phyloP scores from a whole-genome alignment of 2,797 vertebrate species.

The Cyprinodon diabolis region DNA sequence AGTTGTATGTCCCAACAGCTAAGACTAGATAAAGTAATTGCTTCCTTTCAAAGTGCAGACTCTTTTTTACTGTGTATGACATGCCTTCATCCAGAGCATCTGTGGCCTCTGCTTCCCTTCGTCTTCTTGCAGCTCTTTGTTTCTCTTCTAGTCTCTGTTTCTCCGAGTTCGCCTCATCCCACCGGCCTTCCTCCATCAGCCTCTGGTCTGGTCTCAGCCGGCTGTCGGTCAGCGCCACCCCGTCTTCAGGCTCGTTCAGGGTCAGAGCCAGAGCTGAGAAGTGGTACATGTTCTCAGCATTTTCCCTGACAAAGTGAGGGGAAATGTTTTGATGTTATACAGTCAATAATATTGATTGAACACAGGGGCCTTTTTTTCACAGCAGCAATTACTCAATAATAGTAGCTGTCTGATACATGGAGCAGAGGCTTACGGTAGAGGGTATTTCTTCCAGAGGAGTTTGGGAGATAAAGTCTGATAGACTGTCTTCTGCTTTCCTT shows the following conservation, averaged over 20 bases:
- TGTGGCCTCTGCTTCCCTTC: conserved; percentile 88
- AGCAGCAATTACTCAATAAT: conserved; percentile 14
- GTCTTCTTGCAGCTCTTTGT: conserved; percentile 89
- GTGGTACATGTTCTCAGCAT: conserved; percentile 97
- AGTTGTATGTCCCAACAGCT: not conserved
- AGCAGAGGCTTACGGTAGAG: conserved; percentile 86
- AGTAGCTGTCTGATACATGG: not conserved
- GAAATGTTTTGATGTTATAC: not conserved
- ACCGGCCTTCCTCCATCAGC: conserved; percentile 96
- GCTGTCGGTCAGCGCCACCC: conserved; percentile 90
- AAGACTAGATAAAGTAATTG: not conserved
- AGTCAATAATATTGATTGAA: conserved; percentile 23
- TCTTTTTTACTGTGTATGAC: conserved; percentile 1
- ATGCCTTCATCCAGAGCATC: conserved; percentile 89
- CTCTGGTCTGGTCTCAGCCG: conserved; percentile 91
- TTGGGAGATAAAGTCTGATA: conserved; percentile 85
- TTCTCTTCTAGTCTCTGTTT: conserved; percentile 97
- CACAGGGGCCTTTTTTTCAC: conserved; percentile 8
- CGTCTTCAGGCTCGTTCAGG: conserved; percentile 88
- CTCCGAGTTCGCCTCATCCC: conserved; percentile 95
- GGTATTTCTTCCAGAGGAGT: conserved; percentile 94
- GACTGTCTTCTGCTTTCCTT: conserved; percentile 87
- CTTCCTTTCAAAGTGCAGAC: not conserved
- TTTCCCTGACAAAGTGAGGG: conserved; percentile 80
- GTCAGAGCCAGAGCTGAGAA: conserved; percentile 94